Percentiles rank a stretch among this genome's conserved stretches.
Conservation (phyloP, 2,113 vertebrate genomes). For the Daphoenositta chrysoptera region DNA sequence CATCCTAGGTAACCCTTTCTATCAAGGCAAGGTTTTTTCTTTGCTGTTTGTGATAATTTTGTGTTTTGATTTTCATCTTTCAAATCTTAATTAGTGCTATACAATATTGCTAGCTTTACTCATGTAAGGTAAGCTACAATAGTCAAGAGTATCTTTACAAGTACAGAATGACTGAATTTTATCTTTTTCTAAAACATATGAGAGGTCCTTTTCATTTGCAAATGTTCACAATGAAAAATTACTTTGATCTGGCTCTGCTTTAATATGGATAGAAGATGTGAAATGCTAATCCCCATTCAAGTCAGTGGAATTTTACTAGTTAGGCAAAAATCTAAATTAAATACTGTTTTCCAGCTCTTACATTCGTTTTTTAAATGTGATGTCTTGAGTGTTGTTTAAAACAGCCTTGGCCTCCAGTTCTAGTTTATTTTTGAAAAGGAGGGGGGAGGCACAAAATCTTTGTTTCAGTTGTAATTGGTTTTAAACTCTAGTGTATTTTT, state of each 20-base stretch:
- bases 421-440: background rate
- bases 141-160: background rate
- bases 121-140: background rate
- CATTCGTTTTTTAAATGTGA: background rate
- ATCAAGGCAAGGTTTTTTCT: background rate
- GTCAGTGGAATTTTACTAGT: background rate
- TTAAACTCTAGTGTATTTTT: background rate
- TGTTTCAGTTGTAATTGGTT: background rate
- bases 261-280: background rate
- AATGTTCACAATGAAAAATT: background rate
- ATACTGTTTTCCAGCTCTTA: background rate
- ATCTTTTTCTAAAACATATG: background rate
- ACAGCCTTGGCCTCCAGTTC: background rate
- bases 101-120: background rate
- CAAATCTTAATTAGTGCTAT: background rate
- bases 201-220: background rate
- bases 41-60: background rate
- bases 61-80: background rate
- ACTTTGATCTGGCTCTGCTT: background rate
- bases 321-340: background rate
- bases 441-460: accelerated
- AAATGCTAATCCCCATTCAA: background rate
- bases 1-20: background rate
- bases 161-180: background rate
- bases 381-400: background rate